Evolutionary conservation across 1,140 invertebrate species (phyloP).

Genomic region (Cotesia glomerata): DNA sequence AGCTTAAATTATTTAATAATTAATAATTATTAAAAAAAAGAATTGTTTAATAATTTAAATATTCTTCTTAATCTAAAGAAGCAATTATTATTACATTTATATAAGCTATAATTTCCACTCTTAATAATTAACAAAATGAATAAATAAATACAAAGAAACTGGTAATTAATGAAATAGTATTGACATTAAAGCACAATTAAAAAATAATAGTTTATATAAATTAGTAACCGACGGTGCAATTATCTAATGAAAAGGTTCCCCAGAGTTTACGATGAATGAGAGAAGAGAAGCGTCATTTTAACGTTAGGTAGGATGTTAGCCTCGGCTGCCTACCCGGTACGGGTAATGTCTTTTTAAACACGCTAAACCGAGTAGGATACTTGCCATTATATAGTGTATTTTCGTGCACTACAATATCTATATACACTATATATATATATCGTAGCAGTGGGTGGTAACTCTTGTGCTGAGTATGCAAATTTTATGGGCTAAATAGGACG

Average conservation of each 20-base stretch:
- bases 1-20: no score
- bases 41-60: no score
- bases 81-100: no score
- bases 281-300: constrained; percentile 7
- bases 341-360: constrained; percentile 24
- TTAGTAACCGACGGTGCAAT: constrained; percentile 4
- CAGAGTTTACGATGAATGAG: constrained; percentile 16
- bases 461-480: constrained; percentile 17
- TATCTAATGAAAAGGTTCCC: constrained; percentile 15
- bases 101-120: no score
- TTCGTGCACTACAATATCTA: no score
- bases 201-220: not conserved
- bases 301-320: not conserved
- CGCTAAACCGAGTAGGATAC: constrained; percentile 20
- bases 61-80: no score
- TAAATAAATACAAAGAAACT: not conserved
- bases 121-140: no score
- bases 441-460: not conserved
- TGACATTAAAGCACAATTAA: not conserved
- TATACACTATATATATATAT: not conserved
- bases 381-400: not conserved
- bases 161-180: not conserved
- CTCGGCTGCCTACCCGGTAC: not conserved
- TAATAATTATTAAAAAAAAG: no score
- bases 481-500: constrained; percentile 25